Evolutionary conservation across 2,797 vertebrate genomes (phyloP).

Genomic region (Hipposideros larvatus): DNA sequence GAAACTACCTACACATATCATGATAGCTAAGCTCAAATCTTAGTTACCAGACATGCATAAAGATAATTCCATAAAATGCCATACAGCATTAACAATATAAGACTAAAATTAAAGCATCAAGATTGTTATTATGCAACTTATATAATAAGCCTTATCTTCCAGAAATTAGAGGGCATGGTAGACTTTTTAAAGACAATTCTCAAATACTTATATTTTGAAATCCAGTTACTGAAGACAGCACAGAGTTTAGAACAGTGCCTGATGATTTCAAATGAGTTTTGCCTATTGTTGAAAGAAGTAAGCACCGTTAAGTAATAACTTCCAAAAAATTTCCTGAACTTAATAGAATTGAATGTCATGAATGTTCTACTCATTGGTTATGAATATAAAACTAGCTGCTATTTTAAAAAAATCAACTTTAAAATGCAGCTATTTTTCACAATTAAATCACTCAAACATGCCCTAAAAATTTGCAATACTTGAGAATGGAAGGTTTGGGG

Average conservation of each 20-base stretch:
- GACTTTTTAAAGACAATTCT: background rate
- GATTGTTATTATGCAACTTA: background rate
- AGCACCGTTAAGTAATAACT: background rate
- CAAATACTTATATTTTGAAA: slow-evolving; percentile 39
- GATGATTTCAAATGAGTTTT: slow-evolving; percentile 22
- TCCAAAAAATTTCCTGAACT: background rate
- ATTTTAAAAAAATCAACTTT: slow-evolving; percentile 3
- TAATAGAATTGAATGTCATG: background rate
- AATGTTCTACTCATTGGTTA: background rate
- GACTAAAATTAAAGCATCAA: slow-evolving; percentile 13
- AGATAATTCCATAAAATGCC: background rate
- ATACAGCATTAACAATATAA: background rate
- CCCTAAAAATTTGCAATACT: slow-evolving; percentile 19
- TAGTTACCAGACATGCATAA: background rate
- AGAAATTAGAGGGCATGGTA: background rate
- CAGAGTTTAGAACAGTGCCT: background rate
- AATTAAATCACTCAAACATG: slow-evolving; percentile 26
- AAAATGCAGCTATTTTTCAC: slow-evolving; percentile 56
- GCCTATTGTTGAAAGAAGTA: slow-evolving; percentile 25
- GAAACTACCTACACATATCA: background rate
- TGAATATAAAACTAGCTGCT: background rate
- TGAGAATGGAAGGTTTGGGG: background rate
- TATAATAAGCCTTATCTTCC: background rate
- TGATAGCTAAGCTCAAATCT: background rate
- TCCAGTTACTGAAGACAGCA: background rate